phyloP scores from a whole-genome alignment of 64 coral and sea anemone species.

The Hydrozoanthus tunicans region DNA sequence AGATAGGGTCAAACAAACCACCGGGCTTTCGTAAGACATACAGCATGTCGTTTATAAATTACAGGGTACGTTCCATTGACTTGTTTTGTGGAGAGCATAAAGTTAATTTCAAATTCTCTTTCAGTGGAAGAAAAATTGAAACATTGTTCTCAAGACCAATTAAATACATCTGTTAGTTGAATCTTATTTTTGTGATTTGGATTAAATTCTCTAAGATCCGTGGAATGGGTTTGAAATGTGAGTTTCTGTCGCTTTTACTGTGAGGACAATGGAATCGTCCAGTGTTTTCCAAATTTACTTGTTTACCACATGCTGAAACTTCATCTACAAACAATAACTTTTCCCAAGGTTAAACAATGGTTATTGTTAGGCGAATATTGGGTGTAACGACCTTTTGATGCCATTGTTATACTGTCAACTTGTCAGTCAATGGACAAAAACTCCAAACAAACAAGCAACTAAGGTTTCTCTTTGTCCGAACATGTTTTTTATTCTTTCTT shows the following conservation, averaged over 20 bases:
- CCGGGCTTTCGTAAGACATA: too few species aligned
- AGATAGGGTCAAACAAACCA: background rate
- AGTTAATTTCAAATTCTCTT: too few species aligned
- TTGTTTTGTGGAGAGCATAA: background rate
- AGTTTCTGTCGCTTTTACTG: background rate
- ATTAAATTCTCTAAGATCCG: background rate
- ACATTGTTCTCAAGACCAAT: background rate
- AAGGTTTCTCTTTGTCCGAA: background rate
- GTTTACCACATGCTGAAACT: background rate
- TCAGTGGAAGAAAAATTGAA: too few species aligned
- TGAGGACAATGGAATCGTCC: background rate
- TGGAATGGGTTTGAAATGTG: background rate
- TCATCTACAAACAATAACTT: slow-evolving; percentile 14
- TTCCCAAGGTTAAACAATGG: slow-evolving; percentile 21
- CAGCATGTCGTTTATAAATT: too few species aligned
- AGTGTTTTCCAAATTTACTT: background rate
- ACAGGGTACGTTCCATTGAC: background rate
- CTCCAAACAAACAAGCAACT: background rate
- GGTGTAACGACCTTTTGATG: slow-evolving; percentile 5
- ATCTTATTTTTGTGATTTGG: background rate
- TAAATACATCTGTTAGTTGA: slow-evolving; percentile 4
- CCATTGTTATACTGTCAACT: slow-evolving; percentile 40
- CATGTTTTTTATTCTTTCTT: slow-evolving; percentile 8
- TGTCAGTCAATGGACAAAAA: slow-evolving; percentile 25
- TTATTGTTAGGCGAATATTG: slow-evolving; percentile 1